Percentiles rank a stretch among this genome's conserved stretches.
Conservation (phyloP, 2,888 invertebrate species). For the Parapristionchus giblindavisi region DNA sequence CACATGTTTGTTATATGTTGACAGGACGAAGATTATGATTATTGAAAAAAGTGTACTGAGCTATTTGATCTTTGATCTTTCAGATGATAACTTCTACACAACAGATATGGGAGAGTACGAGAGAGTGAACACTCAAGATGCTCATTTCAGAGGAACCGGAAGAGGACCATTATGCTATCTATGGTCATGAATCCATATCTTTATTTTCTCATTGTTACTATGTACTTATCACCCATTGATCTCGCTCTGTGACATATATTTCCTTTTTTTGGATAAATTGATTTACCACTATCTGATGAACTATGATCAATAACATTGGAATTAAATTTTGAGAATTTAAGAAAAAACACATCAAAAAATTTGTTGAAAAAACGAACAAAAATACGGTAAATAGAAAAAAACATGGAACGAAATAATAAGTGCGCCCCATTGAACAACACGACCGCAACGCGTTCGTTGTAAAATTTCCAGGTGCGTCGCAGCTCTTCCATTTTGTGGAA, state of each 20-base stretch:
- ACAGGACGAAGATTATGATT: no score
- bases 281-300: conserved; percentile 13
- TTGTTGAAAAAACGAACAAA: neutral
- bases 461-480: conserved; percentile 7
- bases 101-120: conserved; percentile 32
- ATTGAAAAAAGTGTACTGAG: no score
- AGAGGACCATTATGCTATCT: conserved; percentile 33
- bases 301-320: no score
- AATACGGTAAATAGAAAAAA: neutral
- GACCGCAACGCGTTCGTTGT: neutral
- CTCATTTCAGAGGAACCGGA: conserved; percentile 7
- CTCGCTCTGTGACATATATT: no score
- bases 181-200: conserved; percentile 1
- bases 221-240: no score
- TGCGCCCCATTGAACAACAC: neutral
- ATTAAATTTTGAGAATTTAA: no score
- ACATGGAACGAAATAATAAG: neutral
- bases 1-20: no score
- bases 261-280: neutral
- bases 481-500: neutral
- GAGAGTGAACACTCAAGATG: conserved; percentile 24
- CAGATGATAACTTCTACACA: conserved; percentile 36
- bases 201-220: neutral
- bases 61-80: neutral
- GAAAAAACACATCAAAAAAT: neutral